Conservation (phyloP, 2,113 vertebrate species). For the Callionymus lyra region DNA sequence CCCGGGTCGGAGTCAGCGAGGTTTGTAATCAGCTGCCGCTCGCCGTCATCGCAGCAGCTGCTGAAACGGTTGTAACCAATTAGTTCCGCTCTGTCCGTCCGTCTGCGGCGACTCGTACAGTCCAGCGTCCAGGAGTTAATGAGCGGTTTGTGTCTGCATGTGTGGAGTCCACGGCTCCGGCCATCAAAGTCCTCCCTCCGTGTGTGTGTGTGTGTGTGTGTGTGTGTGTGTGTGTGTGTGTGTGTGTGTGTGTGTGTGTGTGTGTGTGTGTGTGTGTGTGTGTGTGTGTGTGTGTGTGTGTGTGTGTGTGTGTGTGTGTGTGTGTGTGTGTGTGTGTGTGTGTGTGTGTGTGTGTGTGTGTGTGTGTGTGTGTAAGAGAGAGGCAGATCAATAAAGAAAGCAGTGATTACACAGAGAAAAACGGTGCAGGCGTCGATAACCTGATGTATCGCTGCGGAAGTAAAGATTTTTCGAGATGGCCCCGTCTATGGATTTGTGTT, state of each 20-base stretch:
- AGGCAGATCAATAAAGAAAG: constrained; percentile 42
- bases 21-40: constrained; percentile 14
- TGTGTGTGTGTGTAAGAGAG: constrained; percentile 19
- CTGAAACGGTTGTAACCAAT: constrained; percentile 45
- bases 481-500: constrained; percentile 4
- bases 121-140: constrained; percentile 37
- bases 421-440: constrained; percentile 33
- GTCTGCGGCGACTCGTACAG: constrained; percentile 23
- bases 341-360: constrained; percentile 6
- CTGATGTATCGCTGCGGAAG: constrained; percentile 39
- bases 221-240: not conserved
- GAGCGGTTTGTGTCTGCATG: constrained; percentile 10
- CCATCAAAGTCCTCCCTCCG: not conserved
- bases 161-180: not conserved
- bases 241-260: constrained; percentile 8
- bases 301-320: constrained; percentile 12
- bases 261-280: not conserved
- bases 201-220: constrained; percentile 3
- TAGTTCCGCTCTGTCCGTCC: constrained; percentile 27
- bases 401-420: constrained; percentile 40
- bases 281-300: constrained; percentile 12
- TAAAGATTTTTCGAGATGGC: constrained; percentile 20
- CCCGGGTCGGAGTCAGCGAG: constrained; percentile 13
- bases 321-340: constrained; percentile 12
- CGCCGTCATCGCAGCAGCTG: constrained; percentile 37